Base-by-base conservation (phyloP, 2,113 vertebrate species). In the Myrmecobius fasciatus region DNA sequence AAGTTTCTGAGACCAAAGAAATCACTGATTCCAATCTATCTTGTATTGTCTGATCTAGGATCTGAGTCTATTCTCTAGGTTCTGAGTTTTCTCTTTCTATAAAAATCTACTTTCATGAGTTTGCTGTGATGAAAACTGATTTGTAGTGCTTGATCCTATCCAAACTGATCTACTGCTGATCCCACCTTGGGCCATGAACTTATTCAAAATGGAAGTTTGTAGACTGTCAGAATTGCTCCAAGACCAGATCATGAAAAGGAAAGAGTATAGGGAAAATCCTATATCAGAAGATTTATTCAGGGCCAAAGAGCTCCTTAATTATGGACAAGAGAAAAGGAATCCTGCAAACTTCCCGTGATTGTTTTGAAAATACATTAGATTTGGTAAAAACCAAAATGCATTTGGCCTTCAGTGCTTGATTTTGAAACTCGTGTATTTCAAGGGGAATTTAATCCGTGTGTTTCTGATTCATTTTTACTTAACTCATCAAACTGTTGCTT, bases 331-430 rank as follows among this genome's bases (percentile, higher is more conserved):
- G 90, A 25, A 49, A 48, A 91, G 90, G n/a, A 8, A 36, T 91
- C 83, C 90, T 1, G 7, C 91, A 93, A 93, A 91, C 94, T 54
- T 28, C 54, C 92, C 46, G 93, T 14, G 89, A 53, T 75, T 52
- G 36, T 94, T 96, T 96, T 96, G 96, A 95, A 96, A 90, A 49
- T 3, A n/a, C 31, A 54, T 97, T 94, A 97, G 96, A 96, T 96
- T 98, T 97, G 96, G 98, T 95, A 97, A 98, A 98, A 98, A 97
- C 93, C 96, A 94, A 98, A 97, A 96, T 98, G 98, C 96, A 97
- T 98, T 98, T 98, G 96, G 97, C 97, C 95, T 52, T 43, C 91
- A 52, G 94, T 46, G 91, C 94, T 92, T 48, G 92, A 90, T 94
- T 67, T 46, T 91, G 95, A 96, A 95, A 67, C 96, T 94, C 96